Evolutionary conservation across 2,113 vertebrate genomes (phyloP).

Genomic region (Pardalotus punctatus): DNA sequence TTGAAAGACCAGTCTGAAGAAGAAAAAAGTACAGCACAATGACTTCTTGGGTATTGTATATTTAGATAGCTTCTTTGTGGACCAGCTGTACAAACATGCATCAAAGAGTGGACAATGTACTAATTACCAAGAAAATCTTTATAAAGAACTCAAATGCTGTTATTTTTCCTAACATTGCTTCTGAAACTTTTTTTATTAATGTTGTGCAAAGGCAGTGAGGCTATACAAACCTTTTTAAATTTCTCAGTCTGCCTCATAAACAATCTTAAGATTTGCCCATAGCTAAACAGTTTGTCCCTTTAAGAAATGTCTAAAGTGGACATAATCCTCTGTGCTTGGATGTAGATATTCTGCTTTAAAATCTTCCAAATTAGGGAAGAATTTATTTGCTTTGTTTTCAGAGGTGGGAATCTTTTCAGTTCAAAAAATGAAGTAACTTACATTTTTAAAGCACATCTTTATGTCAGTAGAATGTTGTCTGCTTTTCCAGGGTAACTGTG

Average conservation of each 20-base stretch:
- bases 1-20: background rate
- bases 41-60: background rate
- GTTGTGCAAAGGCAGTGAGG: background rate
- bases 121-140: background rate
- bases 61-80: background rate
- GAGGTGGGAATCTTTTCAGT: accelerated
- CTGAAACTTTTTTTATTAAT: background rate
- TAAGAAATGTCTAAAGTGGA: background rate
- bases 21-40: background rate
- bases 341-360: background rate
- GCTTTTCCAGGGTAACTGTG: background rate
- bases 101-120: background rate
- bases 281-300: background rate
- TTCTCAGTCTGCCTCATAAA: background rate
- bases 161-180: background rate
- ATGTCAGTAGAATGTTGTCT: background rate
- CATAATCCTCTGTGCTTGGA: background rate
- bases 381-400: background rate
- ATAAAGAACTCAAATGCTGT: background rate
- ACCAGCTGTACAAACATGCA: background rate
- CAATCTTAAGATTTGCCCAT: background rate
- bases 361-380: background rate
- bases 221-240: background rate
- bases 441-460: background rate
- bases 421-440: background rate